Conservation (phyloP, 2,888 invertebrate species). For the Clostera curtula region DNA sequence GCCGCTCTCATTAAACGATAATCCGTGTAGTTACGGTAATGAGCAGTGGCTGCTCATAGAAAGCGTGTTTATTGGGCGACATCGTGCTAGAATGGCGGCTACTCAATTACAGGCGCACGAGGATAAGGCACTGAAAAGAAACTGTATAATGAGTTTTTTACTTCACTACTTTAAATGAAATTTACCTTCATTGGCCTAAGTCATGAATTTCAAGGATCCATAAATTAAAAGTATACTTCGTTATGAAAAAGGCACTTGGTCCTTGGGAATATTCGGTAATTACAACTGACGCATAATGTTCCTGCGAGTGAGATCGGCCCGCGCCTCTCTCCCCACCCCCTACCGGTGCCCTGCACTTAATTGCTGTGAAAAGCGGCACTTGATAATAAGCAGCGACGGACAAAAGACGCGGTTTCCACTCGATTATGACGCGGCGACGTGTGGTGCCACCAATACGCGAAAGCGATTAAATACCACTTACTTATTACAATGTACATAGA, state of each 20-base stretch:
- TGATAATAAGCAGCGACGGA: conserved; percentile 41
- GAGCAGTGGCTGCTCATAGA: too few relatives aligned
- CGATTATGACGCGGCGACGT: conserved; percentile 25
- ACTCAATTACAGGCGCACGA: too few relatives aligned
- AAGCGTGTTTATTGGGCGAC: too few relatives aligned
- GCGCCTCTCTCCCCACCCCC: background rate
- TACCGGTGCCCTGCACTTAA: conserved; percentile 36
- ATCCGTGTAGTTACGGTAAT: too few relatives aligned
- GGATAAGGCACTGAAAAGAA: too few relatives aligned
- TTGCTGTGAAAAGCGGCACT: conserved; percentile 43
- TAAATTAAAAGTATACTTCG: conserved; percentile 8
- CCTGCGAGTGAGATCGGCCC: background rate
- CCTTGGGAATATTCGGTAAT: conserved; percentile 10
- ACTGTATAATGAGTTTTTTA: too few relatives aligned
- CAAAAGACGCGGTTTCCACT: conserved; percentile 40
- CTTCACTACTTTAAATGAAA: too few relatives aligned
- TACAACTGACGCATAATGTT: conserved; percentile 12
- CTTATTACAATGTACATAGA: too few relatives aligned
- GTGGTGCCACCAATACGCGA: conserved; percentile 1
- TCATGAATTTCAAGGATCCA: too few relatives aligned
- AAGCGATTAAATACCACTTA: conserved; percentile 1
- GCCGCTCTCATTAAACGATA: too few relatives aligned
- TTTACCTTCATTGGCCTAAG: too few relatives aligned
- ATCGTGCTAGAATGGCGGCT: too few relatives aligned
- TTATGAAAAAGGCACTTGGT: conserved; percentile 3